Evolutionary conservation across 2,888 invertebrate species (phyloP), one percentile per base, ranked within the genome.

Genomic region (Prosopocoilus inquinatus): DNA sequence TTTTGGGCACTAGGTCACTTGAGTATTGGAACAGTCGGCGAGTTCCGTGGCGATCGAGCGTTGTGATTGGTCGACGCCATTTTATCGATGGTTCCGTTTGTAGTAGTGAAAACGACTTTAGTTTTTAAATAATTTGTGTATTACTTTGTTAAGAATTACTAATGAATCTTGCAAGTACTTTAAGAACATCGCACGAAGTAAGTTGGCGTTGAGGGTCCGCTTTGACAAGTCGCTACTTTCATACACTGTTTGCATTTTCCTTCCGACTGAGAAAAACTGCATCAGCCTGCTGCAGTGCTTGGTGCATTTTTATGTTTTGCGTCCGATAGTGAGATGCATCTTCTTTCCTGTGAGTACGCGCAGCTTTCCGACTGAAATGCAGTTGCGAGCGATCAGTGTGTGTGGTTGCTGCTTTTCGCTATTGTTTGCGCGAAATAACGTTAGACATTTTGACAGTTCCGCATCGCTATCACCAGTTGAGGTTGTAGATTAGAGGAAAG

Each of bases 71-170:
- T 62, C 64, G 72, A 67, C 72, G 74, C 74, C 74, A 74, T 73
- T 70, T 74, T 74, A 71, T 71, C 67, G 70, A 71, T 70, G 71
- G 71, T 72, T 71, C 67, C 68, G 69, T 70, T 70, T 67, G 71
- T 71, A 73, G 71, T 71, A 73, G 71, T 68, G 69, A 67, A 70
- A 69, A 69, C 67, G 70, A 69, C 65, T 70, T 74, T 74, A 70
- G 70, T 72, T 71, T 70, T 71, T 69, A 65, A 68, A 64, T 62
- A 60, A 69, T 70, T 72, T 64, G 66, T 70, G 71, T 69, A 67
- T 71, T 72, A 66, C 66, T 70, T 69, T 71, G 59, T 63, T 62
- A 61, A 65, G 67, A 64, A 63, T 68, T 63, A 70, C 72, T 67
- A 67, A 72, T 73, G 72, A 65, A 65, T 69, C 68, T 64, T 64